phyloP scores from a whole-genome alignment of 2,113 vertebrate species.

The Tupaia chinensis region DNA sequence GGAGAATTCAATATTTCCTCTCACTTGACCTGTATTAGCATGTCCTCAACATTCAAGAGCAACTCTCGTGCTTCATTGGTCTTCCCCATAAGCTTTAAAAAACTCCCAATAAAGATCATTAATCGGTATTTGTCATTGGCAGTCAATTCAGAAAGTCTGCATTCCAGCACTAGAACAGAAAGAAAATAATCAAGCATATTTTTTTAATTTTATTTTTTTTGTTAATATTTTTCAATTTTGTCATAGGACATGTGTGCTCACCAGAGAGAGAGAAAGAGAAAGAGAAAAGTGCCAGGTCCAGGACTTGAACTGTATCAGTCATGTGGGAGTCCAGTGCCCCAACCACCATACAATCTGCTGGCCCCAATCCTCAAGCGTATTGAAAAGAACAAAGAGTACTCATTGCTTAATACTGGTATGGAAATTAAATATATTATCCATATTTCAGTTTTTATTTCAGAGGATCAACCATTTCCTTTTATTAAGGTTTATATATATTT shows the following conservation, averaged over 20 bases:
- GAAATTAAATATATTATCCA: background rate
- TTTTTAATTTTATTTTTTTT: too few species aligned
- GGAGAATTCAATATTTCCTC: background rate
- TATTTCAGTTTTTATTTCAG: background rate
- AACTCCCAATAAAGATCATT: slow-evolving; percentile 71
- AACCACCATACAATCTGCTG: too few species aligned
- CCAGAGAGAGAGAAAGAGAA: too few species aligned
- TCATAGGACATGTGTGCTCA: too few species aligned
- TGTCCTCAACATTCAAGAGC: slow-evolving; percentile 59
- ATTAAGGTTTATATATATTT: background rate
- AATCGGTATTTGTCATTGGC: slow-evolving; percentile 13
- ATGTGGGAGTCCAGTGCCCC: too few species aligned
- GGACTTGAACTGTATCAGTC: too few species aligned
- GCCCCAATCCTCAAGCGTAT: too few species aligned
- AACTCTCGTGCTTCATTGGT: slow-evolving; percentile 58
- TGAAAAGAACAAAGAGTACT: background rate
- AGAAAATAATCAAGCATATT: background rate
- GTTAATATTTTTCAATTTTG: too few species aligned
- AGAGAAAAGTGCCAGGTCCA: too few species aligned
- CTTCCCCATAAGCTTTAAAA: slow-evolving; percentile 78
- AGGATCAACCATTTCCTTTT: background rate
- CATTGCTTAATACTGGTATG: background rate
- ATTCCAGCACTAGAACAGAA: slow-evolving; percentile 43
- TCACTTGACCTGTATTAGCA: slow-evolving; percentile 65
- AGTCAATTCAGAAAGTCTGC: background rate